Percentiles rank a stretch among this genome's conserved stretches.
Evolutionary conservation across 1,140 invertebrate species (phyloP).

Genomic region (Drosophila orena): DNA sequence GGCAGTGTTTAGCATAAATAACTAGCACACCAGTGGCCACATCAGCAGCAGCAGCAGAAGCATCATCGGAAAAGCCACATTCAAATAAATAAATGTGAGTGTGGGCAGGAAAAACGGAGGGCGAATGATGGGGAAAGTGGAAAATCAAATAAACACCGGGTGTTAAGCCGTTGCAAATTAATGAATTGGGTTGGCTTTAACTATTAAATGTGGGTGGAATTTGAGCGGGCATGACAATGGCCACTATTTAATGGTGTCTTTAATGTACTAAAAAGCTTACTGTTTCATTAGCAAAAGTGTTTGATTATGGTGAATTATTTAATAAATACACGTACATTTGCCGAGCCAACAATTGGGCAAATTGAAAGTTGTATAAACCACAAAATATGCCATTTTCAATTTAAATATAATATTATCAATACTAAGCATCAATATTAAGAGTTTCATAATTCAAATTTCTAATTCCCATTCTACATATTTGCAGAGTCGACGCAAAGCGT

Average conservation of each 20-base stretch:
- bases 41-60: slow-evolving; percentile 26
- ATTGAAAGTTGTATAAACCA: not conserved
- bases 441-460: not conserved
- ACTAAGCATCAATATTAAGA: too few species aligned
- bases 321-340: not conserved
- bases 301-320: slow-evolving; percentile 1
- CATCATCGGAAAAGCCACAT: slow-evolving; percentile 42
- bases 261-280: not conserved
- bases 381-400: too few species aligned
- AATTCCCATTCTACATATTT: slow-evolving; percentile 74
- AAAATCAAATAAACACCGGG: slow-evolving; percentile 9
- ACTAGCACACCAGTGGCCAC: slow-evolving; percentile 60
- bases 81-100: slow-evolving; percentile 60
- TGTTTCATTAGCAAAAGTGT: not conserved
- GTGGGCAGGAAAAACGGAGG: not conserved
- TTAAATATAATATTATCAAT: too few species aligned
- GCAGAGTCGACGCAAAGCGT: slow-evolving; percentile 92
- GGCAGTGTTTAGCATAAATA: slow-evolving; percentile 78
- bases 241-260: not conserved
- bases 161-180: slow-evolving; percentile 12
- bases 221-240: slow-evolving; percentile 1
- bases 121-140: not conserved
- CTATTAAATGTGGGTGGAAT: slow-evolving; percentile 9
- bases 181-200: slow-evolving; percentile 22
- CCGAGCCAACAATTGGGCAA: not conserved